These are phyloP conservation scores for Pseudolaguvia tuberculata DNA, from an alignment of 2,113 vertebrate species.

Conservation along the genomic window DNA sequence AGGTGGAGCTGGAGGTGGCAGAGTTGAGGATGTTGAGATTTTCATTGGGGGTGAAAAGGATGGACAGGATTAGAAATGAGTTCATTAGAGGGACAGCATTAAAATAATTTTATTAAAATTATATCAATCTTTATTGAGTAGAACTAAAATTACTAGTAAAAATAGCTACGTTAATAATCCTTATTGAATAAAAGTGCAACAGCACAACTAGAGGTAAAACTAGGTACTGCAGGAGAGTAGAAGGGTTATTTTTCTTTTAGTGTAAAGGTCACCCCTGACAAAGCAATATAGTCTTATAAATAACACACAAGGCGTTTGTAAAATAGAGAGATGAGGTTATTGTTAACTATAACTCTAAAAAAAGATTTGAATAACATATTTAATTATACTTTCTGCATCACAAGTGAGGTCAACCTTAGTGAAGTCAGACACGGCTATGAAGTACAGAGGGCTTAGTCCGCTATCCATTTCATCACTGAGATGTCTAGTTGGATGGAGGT, in stretches of 20 bases:
- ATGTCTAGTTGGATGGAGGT: no score
- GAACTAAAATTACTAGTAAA: not conserved
- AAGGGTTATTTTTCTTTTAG: not conserved
- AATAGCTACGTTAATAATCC: not conserved
- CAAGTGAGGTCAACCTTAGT: not conserved
- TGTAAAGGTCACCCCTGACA: not conserved
- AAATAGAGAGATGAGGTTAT: not conserved
- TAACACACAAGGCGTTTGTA: not conserved
- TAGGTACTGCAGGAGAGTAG: not conserved
- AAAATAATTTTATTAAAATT: no score
- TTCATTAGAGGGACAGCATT: no score
- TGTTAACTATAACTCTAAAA: not conserved
- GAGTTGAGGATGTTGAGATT: no score
- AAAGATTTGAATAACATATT: not conserved
- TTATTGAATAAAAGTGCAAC: not conserved
- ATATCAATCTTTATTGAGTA: not conserved
- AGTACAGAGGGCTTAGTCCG: no score
- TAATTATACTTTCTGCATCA: not conserved
- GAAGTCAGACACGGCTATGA: no score
- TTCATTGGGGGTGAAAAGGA: no score
- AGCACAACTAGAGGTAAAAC: not conserved
- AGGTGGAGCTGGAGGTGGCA: no score
- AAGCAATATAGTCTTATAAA: slow-evolving; percentile 5
- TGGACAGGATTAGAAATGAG: no score
- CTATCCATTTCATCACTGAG: no score